These are phyloP conservation scores for Setipinna tenuifilis DNA, from an alignment of 2,797 vertebrate species.

Conservation along the genomic window DNA sequence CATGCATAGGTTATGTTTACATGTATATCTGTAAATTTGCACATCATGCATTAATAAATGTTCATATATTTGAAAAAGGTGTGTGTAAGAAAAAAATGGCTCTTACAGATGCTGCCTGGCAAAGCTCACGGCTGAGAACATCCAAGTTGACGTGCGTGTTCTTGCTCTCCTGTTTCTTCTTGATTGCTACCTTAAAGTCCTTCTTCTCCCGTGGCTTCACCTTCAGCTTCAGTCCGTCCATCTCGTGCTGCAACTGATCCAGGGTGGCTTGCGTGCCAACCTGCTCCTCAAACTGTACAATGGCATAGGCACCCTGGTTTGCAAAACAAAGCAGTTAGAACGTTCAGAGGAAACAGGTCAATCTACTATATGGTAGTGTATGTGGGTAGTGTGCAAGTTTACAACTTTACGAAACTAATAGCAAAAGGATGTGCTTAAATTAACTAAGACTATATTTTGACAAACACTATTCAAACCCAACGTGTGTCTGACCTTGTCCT, in stretches of 20 bases:
- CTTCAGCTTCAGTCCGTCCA: slow-evolving; percentile 78
- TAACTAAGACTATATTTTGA: too few species aligned
- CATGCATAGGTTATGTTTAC: not conserved
- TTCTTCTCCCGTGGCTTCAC: slow-evolving; percentile 88
- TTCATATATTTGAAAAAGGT: too few species aligned
- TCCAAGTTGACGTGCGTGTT: slow-evolving; percentile 70
- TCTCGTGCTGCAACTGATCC: slow-evolving; percentile 72
- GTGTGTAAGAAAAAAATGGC: too few species aligned
- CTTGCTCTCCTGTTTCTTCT: slow-evolving; percentile 67
- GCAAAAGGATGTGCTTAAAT: not conserved
- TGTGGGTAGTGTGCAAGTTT: too few species aligned
- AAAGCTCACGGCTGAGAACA: slow-evolving; percentile 73
- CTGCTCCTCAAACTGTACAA: slow-evolving; percentile 81
- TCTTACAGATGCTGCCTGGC: slow-evolving; percentile 77
- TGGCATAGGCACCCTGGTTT: slow-evolving; percentile 86
- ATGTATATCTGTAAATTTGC: not conserved
- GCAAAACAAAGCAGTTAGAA: not conserved
- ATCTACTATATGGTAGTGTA: not conserved
- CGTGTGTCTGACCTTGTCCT: slow-evolving; percentile 80
- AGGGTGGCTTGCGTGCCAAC: slow-evolving; percentile 68
- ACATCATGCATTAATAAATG: too few species aligned
- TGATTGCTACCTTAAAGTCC: slow-evolving; percentile 78
- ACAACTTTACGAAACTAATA: not conserved
- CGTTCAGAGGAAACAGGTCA: not conserved
- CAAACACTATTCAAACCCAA: too few species aligned